Percentiles rank a stretch among this genome's conserved stretches.
Conservation (phyloP, 64 coral and sea anemone genomes). For the Acropora yongei region DNA sequence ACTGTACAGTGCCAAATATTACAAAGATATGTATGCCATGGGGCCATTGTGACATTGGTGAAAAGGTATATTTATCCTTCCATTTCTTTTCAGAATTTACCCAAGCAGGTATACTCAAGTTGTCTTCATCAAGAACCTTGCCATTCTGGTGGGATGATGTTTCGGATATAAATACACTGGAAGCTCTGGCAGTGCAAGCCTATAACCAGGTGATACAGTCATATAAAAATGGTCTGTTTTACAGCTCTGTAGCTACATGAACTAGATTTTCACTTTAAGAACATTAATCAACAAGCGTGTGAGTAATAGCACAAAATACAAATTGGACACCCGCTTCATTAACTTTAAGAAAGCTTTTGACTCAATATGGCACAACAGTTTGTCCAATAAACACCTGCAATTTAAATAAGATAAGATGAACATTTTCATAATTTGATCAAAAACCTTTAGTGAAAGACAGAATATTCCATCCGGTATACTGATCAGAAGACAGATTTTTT, state of each 20-base stretch:
- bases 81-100: too few relatives aligned
- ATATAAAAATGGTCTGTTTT: too few relatives aligned
- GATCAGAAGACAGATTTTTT: constrained; percentile 2
- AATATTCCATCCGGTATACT: constrained; percentile 2
- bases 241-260: not conserved
- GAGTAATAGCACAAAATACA: not conserved
- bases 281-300: constrained; percentile 56
- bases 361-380: constrained; percentile 48
- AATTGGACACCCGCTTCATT: constrained; percentile 56
- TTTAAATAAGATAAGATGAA: not conserved
- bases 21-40: too few relatives aligned
- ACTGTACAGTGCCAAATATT: too few relatives aligned
- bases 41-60: too few relatives aligned
- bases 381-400: constrained; percentile 21
- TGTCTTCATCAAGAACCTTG: too few relatives aligned
- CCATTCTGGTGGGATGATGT: too few relatives aligned
- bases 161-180: too few relatives aligned
- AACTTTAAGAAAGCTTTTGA: constrained; percentile 65
- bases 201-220: too few relatives aligned
- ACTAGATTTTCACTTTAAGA: not conserved
- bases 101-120: too few relatives aligned
- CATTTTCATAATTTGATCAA: constrained; percentile 50
- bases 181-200: too few relatives aligned
- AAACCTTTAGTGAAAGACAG: constrained; percentile 38
- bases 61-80: too few relatives aligned